Evolutionary conservation across 2,113 vertebrate genomes (phyloP).

Genomic region (Empidonax traillii): DNA sequence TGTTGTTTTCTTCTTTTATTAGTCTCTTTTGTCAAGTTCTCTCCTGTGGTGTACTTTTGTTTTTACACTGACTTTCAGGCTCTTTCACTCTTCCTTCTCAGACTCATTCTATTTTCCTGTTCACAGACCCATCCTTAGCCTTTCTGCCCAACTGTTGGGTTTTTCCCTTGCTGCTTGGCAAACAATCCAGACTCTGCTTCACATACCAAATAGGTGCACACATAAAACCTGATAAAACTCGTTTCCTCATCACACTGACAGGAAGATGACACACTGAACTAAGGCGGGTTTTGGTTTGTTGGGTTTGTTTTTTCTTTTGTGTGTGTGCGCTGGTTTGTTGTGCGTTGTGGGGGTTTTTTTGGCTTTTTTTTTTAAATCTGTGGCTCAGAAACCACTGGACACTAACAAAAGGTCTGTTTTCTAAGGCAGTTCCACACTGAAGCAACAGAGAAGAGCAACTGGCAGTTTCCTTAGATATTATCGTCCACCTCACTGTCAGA

Average conservation of each 20-base stretch:
- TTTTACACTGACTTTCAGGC: background rate
- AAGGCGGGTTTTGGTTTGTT: background rate
- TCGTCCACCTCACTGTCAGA: background rate
- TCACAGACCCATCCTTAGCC: background rate
- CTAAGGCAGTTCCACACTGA: background rate
- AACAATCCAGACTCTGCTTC: background rate
- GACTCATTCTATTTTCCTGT: background rate
- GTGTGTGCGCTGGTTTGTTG: background rate
- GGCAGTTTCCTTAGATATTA: background rate
- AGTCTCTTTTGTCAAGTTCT: background rate
- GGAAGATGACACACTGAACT: background rate
- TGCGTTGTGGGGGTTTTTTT: too few relatives aligned
- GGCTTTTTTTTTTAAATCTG: background rate
- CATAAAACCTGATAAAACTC: background rate
- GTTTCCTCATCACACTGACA: background rate
- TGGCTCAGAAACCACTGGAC: background rate
- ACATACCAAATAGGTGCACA: background rate
- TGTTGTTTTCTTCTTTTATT: background rate
- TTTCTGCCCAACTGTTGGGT: background rate
- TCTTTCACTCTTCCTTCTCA: background rate
- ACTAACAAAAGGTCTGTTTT: background rate
- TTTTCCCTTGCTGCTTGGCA: background rate
- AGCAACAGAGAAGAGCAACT: background rate
- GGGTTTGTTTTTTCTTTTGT: background rate
- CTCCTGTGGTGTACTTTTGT: background rate